A percentile compares a stretch with the other conserved stretches of the same genome.
Conservation (phyloP, 2,113 vertebrate genomes). For the Catharus minimus region DNA sequence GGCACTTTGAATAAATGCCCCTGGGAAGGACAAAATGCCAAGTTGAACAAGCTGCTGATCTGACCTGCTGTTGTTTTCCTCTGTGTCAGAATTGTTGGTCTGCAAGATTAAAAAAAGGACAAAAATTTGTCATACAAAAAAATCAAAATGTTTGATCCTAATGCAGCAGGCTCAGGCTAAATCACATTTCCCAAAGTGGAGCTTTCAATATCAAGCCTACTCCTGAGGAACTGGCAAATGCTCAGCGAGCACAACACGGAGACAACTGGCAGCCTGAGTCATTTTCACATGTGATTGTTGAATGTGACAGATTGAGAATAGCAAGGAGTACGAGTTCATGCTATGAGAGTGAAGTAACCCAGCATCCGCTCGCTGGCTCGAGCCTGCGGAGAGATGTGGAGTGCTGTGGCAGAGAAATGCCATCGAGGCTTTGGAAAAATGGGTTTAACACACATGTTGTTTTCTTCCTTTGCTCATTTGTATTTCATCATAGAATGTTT, state of each 20-base stretch:
- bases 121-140: not conserved
- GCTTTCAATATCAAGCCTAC: slow-evolving; percentile 12
- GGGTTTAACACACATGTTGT: not conserved
- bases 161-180: not conserved
- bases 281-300: slow-evolving; percentile 47
- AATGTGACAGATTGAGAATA: slow-evolving; percentile 64
- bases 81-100: not conserved
- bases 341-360: slow-evolving; percentile 33
- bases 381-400: not conserved
- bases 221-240: slow-evolving; percentile 59
- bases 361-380: not conserved
- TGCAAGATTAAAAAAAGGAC: not conserved
- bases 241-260: slow-evolving; percentile 28
- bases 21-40: not conserved
- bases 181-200: not conserved
- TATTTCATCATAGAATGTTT: not conserved
- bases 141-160: not conserved
- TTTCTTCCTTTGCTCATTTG: slow-evolving; percentile 35
- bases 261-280: slow-evolving; percentile 58
- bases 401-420: not conserved
- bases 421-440: not conserved
- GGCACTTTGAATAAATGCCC: not conserved
- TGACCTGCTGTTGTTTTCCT: not conserved
- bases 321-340: slow-evolving; percentile 53
- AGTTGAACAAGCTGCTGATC: not conserved